A percentile compares a stretch with the other conserved stretches of the same genome.
phyloP scores from a whole-genome alignment of 1,140 invertebrate genomes.

The Pentalonia nigronervosa region DNA sequence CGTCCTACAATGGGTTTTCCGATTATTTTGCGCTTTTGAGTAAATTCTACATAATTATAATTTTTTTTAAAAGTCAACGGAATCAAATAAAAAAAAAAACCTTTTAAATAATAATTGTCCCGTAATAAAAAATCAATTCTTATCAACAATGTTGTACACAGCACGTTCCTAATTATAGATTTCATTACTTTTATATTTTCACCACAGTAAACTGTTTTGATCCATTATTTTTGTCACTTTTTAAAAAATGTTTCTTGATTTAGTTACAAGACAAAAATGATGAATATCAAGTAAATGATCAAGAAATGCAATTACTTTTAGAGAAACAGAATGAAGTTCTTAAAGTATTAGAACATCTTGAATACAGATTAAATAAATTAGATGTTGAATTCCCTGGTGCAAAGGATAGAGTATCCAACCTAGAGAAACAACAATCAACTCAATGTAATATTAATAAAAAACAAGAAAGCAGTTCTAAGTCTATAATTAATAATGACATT shows the following conservation, averaged over 20 bases:
- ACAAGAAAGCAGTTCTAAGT: background rate
- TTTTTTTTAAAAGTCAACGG: background rate
- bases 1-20: background rate
- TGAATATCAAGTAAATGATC: conserved; percentile 47
- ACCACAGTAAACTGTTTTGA: background rate
- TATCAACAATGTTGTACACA: background rate
- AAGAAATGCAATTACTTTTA: conserved; percentile 58
- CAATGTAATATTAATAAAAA: background rate
- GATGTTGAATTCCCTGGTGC: conserved; percentile 55
- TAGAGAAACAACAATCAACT: conserved; percentile 12
- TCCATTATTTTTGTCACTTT: background rate
- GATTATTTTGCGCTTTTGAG: background rate
- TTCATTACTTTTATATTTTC: background rate
- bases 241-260: background rate
- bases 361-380: conserved; percentile 59
- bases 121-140: background rate
- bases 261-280: background rate
- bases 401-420: background rate
- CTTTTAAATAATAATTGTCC: background rate
- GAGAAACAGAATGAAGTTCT: conserved; percentile 60
- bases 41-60: background rate
- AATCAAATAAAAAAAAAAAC: background rate
- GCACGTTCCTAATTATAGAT: background rate
- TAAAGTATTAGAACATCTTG: conserved; percentile 59
- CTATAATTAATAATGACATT: background rate